Conservation (phyloP, 2,113 vertebrate genomes). For the Charina bottae region DNA sequence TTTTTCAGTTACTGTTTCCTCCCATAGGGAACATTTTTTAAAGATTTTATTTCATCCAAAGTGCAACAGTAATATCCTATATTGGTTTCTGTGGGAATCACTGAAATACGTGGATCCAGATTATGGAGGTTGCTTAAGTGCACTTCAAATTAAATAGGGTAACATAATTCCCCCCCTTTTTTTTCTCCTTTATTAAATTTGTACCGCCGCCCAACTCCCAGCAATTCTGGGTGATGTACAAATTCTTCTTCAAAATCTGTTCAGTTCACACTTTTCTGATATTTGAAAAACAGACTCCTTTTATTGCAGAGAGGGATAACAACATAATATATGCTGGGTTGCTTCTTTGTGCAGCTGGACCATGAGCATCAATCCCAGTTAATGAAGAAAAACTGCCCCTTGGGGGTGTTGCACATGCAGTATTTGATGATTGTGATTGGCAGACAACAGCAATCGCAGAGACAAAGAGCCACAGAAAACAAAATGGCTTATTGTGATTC, state of each 20-base stretch:
- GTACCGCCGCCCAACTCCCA: neutral
- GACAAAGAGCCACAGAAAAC: neutral
- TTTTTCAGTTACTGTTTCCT: too few relatives aligned
- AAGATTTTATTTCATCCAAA: neutral
- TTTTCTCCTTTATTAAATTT: neutral
- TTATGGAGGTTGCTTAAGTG: neutral
- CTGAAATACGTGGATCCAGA: neutral
- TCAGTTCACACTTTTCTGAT: neutral
- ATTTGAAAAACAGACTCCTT: neutral
- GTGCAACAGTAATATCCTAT: neutral
- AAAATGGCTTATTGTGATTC: neutral
- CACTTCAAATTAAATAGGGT: neutral
- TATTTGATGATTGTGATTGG: neutral
- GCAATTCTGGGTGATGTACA: neutral
- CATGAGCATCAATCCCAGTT: neutral
- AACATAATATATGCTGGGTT: neutral
- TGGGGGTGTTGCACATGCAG: neutral
- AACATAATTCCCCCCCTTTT: too few relatives aligned
- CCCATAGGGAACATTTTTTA: slow-evolving; percentile 13
- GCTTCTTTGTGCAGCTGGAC: neutral
- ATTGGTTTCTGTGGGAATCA: too few relatives aligned
- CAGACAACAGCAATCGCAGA: neutral
- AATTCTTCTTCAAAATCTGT: neutral
- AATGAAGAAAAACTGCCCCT: too few relatives aligned
- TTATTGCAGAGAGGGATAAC: neutral